Evolutionary conservation across 2,888 invertebrate genomes (phyloP), one percentile per base, ranked within the genome.

Genomic region (Hemithea aestivaria): DNA sequence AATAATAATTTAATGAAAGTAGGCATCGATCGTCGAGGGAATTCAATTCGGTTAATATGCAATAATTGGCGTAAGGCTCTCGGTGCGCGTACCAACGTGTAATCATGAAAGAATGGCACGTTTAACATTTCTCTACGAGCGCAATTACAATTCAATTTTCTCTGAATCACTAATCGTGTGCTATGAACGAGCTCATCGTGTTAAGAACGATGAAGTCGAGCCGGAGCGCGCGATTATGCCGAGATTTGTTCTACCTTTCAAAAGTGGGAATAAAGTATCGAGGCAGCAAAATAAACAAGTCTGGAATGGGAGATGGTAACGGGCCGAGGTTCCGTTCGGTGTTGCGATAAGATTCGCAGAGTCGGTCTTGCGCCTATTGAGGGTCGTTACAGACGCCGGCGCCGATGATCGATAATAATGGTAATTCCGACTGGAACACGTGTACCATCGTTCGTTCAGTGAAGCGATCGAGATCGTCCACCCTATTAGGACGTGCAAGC

Each of bases 321-420:
- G 70, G 76, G 61, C 63, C 53, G 62, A 49, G 58, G 62, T 58
- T 52, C 46, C 47, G 51, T 48, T 44, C 55, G 38, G 51, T 45
- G 47, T 53, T 53, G 48, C 66, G 78, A 80, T 80, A 78, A 79
- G 71, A 76, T 76, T 74, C 63, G 68, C 62, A 31, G 51, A 65
- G 62, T 64, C 56, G 51, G 53, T 60, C 66, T 70, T 66, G 68
- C 72, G 80, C 74, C 80, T 78, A 77, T 82, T 74, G 70, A 69
- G 73, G 73, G 77, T 84, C 83, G 85, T 84, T 82, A 84, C 80
- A 66, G 66, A 73, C 76, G 66, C 67, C 61, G 69, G 75, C 70
- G 77, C 75, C 66, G 87, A 85, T 83, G 82, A 83, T 84, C 85
- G 85, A 85, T 87, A 87, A 87, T 85, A 84, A 87, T 87, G 87